phyloP scores from a whole-genome alignment of 2,113 vertebrate genomes.

The Mungos mungo region DNA sequence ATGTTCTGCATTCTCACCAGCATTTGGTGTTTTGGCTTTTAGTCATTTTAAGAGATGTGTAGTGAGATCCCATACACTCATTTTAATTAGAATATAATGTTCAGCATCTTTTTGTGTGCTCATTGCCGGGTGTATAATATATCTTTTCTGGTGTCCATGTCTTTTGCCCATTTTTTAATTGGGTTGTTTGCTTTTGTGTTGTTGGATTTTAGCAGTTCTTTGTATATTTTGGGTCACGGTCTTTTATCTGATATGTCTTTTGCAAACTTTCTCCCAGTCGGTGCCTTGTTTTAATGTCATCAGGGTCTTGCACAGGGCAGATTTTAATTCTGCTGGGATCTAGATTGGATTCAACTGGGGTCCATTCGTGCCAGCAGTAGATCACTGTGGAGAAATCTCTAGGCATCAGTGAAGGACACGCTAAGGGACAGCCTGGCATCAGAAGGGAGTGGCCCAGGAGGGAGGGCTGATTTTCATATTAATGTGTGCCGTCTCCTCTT shows the following conservation, averaged over 20 bases:
- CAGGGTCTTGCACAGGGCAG: background rate
- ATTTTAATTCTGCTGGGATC: background rate
- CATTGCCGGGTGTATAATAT: background rate
- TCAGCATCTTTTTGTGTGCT: background rate
- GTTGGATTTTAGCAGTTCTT: background rate
- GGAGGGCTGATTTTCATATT: background rate
- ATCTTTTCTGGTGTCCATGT: background rate
- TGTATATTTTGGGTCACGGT: background rate
- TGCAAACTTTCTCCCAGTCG: background rate
- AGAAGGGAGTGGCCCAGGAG: background rate
- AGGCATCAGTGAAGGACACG: background rate
- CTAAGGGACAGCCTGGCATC: background rate
- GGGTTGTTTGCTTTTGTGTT: background rate
- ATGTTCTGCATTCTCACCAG: background rate
- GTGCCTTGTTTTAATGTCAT: background rate
- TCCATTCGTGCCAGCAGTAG: background rate
- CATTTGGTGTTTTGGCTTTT: background rate
- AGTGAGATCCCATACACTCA: no score
- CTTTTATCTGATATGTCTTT: background rate
- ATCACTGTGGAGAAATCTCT: background rate
- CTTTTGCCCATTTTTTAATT: background rate
- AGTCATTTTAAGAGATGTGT: background rate
- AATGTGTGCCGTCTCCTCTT: fast-evolving
- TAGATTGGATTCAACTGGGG: background rate
- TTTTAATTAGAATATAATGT: background rate